These are phyloP conservation scores for Nerophis lumbriciformis DNA, from an alignment of 2,113 vertebrate species.

Conservation along the genomic window DNA sequence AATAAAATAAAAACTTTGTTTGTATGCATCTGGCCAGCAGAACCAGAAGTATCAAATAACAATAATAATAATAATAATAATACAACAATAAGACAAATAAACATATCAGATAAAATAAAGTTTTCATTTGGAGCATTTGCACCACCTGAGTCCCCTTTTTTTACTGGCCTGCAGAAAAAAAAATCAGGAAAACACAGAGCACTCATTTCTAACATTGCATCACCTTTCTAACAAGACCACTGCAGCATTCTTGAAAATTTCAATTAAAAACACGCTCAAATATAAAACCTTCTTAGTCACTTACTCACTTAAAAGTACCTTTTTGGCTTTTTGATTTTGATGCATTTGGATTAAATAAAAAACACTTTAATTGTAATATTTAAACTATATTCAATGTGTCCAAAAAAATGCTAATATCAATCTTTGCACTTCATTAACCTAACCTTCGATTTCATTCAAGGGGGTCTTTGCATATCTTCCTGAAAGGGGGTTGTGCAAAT, in stretches of 20 bases:
- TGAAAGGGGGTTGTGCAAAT: slow-evolving; percentile 71
- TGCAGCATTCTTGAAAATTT: too few species aligned
- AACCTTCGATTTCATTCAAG: slow-evolving; percentile 14
- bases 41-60: slow-evolving; percentile 88
- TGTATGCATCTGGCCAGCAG: slow-evolving; percentile 98
- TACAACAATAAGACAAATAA: slow-evolving; percentile 15
- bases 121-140: slow-evolving; percentile 96
- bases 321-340: too few species aligned
- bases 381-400: too few species aligned
- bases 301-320: slow-evolving; percentile 12
- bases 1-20: slow-evolving; percentile 93
- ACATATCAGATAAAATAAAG: slow-evolving; percentile 65
- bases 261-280: neutral
- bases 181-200: slow-evolving; percentile 78
- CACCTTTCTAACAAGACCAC: slow-evolving; percentile 28
- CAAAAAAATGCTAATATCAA: neutral
- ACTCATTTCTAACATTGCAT: slow-evolving; percentile 54
- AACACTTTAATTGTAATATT: too few species aligned
- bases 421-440: neutral
- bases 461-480: slow-evolving; percentile 66
- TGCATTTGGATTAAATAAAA: too few species aligned
- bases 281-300: slow-evolving; percentile 9
- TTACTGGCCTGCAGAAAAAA: slow-evolving; percentile 96
- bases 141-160: slow-evolving; percentile 85
- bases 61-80: slow-evolving; percentile 33